Base-by-base conservation (phyloP, 2,113 vertebrate genomes). In the Sorex fumeus region DNA sequence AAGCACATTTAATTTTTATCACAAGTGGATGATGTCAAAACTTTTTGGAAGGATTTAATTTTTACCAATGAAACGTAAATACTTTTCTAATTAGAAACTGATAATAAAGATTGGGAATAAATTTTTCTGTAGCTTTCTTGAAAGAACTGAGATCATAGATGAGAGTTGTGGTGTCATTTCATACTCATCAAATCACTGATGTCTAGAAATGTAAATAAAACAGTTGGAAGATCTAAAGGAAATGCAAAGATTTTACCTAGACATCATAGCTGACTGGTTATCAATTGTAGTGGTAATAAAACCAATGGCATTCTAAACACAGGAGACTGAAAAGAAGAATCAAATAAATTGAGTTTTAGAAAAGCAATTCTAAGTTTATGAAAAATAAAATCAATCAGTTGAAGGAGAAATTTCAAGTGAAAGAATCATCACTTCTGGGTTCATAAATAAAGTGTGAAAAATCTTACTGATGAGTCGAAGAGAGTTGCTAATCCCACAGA, bases 341-440 rank as follows among this genome's bases (percentile, higher is more conserved):
- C 75, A 90, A 86, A 89, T 91, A 83, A 75, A 94, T 87, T 69
- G 88, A 85, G 74, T 80, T 88, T 93, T 88, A 70, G 67, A 88
- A 93, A 93, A 93, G 78, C 85, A 90, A 95, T 92, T 94, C 64
- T 80, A 91, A 91, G 71, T 91, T 95, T 86, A 93, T 87, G 83
- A 95, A 95, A 94, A 93, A 75, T 91, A 91, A 91, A 96, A 93
- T 80, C 70, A 93, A 95, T 90, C 83, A 93, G 43, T 72, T 74
- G 62, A 93, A 94, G 84, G 95, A 84, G 45, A 87, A 85, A 80
- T 82, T 90, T 84, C 2, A 75, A 50, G 60, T 79, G 88, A 91
- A 91, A 82, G 36, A 95, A 93, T 79, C 75, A 93, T 50, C 90
- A 90, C 71, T 95, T 90, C 79, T 34, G 19, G 43, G 82, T 66